Percentiles rank a stretch among this genome's conserved stretches.
Conservation (phyloP, 2,888 invertebrate genomes). For the Ectemnius lituratus region DNA sequence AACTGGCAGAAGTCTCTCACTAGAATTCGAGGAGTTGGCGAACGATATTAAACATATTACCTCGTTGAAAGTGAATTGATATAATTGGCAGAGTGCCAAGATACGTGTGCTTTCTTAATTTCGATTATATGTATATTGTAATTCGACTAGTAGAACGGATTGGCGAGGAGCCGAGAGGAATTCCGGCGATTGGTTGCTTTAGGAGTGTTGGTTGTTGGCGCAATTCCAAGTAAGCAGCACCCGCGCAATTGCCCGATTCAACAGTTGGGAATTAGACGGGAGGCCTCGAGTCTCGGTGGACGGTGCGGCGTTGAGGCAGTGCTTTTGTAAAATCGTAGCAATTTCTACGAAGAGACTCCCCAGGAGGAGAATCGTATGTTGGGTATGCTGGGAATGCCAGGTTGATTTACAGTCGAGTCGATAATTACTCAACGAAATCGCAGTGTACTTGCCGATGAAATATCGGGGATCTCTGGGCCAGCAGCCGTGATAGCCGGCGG, state of each 20-base stretch:
- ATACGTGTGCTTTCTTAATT: slow-evolving; percentile 38
- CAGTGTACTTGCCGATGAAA: background rate
- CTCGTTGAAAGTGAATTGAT: slow-evolving; percentile 4
- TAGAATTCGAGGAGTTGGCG: too few species aligned
- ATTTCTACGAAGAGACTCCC: too few species aligned
- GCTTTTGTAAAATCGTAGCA: too few species aligned
- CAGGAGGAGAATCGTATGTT: too few species aligned
- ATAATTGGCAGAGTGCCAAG: slow-evolving; percentile 30
- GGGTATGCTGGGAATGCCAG: too few species aligned
- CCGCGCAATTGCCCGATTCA: slow-evolving; percentile 26
- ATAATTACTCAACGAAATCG: too few species aligned
- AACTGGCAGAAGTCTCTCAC: too few species aligned
- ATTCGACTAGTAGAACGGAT: slow-evolving; percentile 42
- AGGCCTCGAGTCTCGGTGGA: background rate
- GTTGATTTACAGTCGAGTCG: too few species aligned
- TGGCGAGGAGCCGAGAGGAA: slow-evolving; percentile 27
- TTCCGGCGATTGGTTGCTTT: slow-evolving; percentile 26
- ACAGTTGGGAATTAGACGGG: slow-evolving; percentile 20
- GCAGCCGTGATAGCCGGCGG: background rate
- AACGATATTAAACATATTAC: too few species aligned
- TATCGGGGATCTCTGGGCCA: background rate
- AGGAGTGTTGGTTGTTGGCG: slow-evolving; percentile 26
- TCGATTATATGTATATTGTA: slow-evolving; percentile 22
- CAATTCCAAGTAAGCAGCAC: slow-evolving; percentile 23
- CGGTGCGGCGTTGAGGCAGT: too few species aligned